These are phyloP conservation scores for Anaspis maculata DNA, from an alignment of 2,888 invertebrate species.

Conservation along the genomic window DNA sequence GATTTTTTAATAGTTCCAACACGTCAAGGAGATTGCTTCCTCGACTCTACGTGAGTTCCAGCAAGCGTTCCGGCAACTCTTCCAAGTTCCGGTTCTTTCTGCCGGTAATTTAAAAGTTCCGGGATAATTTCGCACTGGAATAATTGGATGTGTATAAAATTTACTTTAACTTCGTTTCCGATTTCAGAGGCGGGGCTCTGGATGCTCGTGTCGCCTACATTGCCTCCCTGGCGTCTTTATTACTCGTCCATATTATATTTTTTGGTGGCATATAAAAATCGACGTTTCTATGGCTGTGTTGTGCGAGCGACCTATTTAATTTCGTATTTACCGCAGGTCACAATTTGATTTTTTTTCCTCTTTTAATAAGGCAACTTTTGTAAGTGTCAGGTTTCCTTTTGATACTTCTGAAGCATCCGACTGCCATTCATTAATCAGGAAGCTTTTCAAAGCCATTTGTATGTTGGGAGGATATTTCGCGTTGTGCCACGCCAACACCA, in stretches of 20 bases:
- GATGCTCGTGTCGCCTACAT: too few relatives aligned
- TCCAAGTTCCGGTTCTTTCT: too few relatives aligned
- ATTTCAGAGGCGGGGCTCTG: too few relatives aligned
- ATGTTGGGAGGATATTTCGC: too few relatives aligned
- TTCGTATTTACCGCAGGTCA: not conserved
- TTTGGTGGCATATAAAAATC: too few relatives aligned
- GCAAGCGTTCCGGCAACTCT: conserved; percentile 16
- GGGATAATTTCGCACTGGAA: conserved; percentile 18
- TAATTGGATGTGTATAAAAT: conserved; percentile 23
- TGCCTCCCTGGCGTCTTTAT: conserved; percentile 12
- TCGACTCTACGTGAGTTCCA: too few relatives aligned
- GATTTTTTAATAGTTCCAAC: conserved; percentile 27
- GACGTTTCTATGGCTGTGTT: too few relatives aligned
- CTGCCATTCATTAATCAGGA: conserved; percentile 10
- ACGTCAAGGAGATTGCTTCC: conserved; percentile 23
- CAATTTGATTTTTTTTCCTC: conserved; percentile 3
- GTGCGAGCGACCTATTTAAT: too few relatives aligned
- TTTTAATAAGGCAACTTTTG: conserved; percentile 18
- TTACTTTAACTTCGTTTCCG: conserved; percentile 16
- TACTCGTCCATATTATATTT: too few relatives aligned
- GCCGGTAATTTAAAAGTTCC: conserved; percentile 22
- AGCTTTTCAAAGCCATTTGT: too few relatives aligned
- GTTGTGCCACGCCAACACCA: too few relatives aligned
- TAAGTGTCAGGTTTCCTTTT: conserved; percentile 9
- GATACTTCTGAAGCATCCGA: conserved; percentile 5